Base-by-base conservation (phyloP, 2,888 invertebrate species). In the Papilio gigon region DNA sequence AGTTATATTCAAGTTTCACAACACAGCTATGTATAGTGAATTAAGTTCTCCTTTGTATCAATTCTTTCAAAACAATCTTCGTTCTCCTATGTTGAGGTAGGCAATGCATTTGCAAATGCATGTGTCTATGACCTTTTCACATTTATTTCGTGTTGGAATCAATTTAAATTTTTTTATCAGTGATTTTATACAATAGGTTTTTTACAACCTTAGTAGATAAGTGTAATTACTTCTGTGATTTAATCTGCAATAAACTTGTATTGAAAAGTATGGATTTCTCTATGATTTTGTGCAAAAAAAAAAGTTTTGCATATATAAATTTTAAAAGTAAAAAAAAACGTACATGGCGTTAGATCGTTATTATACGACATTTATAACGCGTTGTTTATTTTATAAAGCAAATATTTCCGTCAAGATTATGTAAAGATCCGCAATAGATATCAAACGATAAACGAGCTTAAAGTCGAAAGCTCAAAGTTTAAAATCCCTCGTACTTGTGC, bases 391-490 rank as follows among this genome's bases (percentile, higher is more conserved):
- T 27, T 27, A 25, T 27, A 27, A 27, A 30, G 30, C 30, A 56
- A 56, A 56, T 56, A 56, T 56, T 30, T 56, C 53, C 30, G 30
- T 56, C 17, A 56, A 27, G 27, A 27, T 14, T 27, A 8, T 20
- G 33, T 63, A 50, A 14, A 53, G 20, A 33, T 62, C 35, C 40
- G 61, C 17, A 47, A 53, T 25, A 1, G 17, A 3, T 40, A n/a
- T 37, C 22, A 47, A 4, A n/a, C 47, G 25, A 68, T 47, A 40
- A 59, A 50, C 5, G 9, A 30, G 25, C 59, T 69, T 70, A 70
- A 65, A 64, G 37, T 42, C 68, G 33, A 56, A 62, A 64, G 66
- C 71, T 66, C 50, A 47, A 71, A 70, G 71, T 67, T 67, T 53
- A 27, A 59, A 64, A 50, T 64, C 12, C 40, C 17, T 59, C 30